phyloP scores from a whole-genome alignment of 2,888 invertebrate genomes.

The Napeogenes sylphis region DNA sequence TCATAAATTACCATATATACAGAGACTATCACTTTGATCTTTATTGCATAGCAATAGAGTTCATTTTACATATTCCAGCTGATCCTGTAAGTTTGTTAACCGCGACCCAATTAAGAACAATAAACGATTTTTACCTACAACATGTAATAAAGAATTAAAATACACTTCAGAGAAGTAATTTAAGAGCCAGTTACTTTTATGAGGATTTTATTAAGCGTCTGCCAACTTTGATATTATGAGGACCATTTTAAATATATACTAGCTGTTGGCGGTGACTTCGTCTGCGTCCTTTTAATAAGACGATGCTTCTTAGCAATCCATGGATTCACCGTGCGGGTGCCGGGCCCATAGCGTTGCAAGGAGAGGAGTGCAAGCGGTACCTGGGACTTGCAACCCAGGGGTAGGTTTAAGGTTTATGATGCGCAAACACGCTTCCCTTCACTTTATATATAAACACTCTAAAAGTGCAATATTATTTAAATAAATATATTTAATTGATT shows the following conservation, averaged over 20 bases:
- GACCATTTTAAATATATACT: not conserved
- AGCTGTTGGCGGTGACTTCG: no score
- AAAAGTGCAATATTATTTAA: no score
- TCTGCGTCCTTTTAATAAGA: no score
- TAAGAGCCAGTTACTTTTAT: slow-evolving; percentile 20
- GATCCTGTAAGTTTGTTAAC: not conserved
- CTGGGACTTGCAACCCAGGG: no score
- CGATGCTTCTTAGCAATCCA: no score
- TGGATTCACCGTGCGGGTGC: no score
- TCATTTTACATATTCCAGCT: not conserved
- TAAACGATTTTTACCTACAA: slow-evolving; percentile 41
- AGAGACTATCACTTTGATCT: not conserved
- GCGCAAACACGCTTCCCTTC: no score
- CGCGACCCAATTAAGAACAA: slow-evolving; percentile 45
- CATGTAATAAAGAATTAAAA: slow-evolving; percentile 25
- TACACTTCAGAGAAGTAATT: slow-evolving; percentile 25
- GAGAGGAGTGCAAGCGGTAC: no score
- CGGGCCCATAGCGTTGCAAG: no score
- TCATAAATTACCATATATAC: not conserved
- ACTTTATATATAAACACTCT: no score
- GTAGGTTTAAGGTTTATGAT: no score
- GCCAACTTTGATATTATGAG: not conserved
- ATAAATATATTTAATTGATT: no score
- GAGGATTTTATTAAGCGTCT: slow-evolving; percentile 14
- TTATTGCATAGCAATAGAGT: not conserved